These are phyloP conservation scores for Syngnathus floridae DNA, from an alignment of 2,113 vertebrate species.

Conservation along the genomic window DNA sequence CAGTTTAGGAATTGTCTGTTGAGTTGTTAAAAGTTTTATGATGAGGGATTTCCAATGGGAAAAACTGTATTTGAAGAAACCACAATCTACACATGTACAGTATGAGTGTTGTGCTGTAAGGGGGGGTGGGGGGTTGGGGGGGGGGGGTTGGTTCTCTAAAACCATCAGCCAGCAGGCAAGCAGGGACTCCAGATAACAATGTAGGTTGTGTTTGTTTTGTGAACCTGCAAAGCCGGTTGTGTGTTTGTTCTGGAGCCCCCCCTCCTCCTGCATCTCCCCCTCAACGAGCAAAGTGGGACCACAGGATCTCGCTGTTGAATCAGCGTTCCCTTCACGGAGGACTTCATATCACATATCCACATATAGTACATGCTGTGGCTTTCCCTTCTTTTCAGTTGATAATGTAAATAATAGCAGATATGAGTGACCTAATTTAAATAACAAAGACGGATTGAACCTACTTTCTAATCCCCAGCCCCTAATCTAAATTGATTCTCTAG, in stretches of 20 bases:
- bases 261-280: background rate
- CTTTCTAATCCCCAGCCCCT: conserved; percentile 26
- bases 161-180: conserved; percentile 16
- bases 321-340: background rate
- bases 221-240: conserved; percentile 26
- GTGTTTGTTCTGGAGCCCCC: conserved; percentile 27
- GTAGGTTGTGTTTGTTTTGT: conserved; percentile 33
- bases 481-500: conserved; percentile 35
- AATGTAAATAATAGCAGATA: conserved; percentile 4
- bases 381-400: background rate
- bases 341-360: background rate
- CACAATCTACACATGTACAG: background rate
- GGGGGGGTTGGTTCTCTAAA: conserved; percentile 8
- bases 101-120: background rate
- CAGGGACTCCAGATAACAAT: conserved; percentile 18
- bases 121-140: background rate
- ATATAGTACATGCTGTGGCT: background rate
- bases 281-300: conserved; percentile 26
- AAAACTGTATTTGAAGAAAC: background rate
- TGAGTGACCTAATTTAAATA: conserved; percentile 1
- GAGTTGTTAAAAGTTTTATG: too few relatives aligned
- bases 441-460: conserved; percentile 16
- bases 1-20: background rate
- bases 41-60: background rate
- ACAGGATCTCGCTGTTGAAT: conserved; percentile 19